Conservation (phyloP, 2,113 vertebrate genomes). For the Rhinichthys klamathensis region DNA sequence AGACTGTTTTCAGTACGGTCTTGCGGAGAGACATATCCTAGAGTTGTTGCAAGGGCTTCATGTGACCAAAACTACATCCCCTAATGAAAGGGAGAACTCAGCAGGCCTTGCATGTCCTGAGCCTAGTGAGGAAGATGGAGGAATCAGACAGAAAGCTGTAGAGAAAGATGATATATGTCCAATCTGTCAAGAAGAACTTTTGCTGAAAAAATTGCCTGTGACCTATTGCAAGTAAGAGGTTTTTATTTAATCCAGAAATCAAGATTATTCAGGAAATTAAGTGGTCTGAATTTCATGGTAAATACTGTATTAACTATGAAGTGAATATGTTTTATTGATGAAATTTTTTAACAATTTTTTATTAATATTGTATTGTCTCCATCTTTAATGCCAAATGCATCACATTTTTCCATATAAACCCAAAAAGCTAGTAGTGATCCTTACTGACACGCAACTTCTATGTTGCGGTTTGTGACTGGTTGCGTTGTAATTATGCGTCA, state of each 20-base stretch:
- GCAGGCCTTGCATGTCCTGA: background rate
- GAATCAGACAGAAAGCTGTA: slow-evolving; percentile 65
- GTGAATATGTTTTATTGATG: background rate
- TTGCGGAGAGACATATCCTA: slow-evolving; percentile 75
- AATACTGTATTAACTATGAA: background rate
- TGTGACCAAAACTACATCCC: slow-evolving; percentile 43
- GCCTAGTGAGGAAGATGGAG: slow-evolving; percentile 49
- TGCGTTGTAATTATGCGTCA: background rate
- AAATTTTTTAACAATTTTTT: background rate
- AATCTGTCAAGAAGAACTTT: slow-evolving; percentile 76
- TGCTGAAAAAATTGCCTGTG: slow-evolving; percentile 73
- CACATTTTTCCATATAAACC: background rate
- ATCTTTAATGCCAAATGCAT: slow-evolving; percentile 3
- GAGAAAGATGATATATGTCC: slow-evolving; percentile 74
- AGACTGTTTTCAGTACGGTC: slow-evolving; percentile 76
- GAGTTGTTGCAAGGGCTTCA: slow-evolving; percentile 70
- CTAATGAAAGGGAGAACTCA: background rate
- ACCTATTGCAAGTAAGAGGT: slow-evolving; percentile 74
- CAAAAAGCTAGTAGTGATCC: background rate
- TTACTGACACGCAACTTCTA: background rate
- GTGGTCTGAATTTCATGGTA: background rate
- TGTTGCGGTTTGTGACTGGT: background rate
- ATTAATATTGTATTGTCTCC: background rate
- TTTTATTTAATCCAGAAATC: background rate
- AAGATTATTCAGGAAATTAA: background rate